Percentiles rank a stretch among this genome's conserved stretches.
Conservation (phyloP, 1,140 invertebrate genomes). For the Anastrepha obliqua region DNA sequence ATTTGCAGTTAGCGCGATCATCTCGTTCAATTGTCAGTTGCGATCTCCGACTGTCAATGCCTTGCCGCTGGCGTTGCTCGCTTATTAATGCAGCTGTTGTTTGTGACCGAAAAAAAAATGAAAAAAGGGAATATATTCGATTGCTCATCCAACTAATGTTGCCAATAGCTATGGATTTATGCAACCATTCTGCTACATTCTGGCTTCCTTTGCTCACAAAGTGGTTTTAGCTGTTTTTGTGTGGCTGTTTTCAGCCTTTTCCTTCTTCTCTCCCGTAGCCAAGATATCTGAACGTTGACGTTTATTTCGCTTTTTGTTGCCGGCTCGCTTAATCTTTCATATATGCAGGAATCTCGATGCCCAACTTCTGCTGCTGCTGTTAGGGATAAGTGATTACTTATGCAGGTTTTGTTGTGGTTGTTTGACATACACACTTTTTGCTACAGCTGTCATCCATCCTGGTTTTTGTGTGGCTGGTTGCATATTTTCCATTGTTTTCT, state of each 20-base stretch:
- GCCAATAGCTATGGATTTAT: not conserved
- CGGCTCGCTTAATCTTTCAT: not conserved
- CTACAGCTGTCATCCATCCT: not conserved
- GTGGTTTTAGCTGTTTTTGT: slow-evolving; percentile 10
- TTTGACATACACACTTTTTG: not conserved
- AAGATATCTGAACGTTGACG: not conserved
- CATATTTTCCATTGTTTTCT: not conserved
- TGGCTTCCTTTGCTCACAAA: not conserved
- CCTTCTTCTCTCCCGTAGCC: not conserved
- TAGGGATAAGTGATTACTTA: not conserved
- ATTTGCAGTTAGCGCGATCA: not conserved
- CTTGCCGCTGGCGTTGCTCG: not conserved
- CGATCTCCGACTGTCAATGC: slow-evolving; percentile 21
- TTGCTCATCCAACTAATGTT: slow-evolving; percentile 36
- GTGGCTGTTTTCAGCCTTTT: not conserved
- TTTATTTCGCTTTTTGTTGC: not conserved
- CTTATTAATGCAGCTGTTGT: slow-evolving; percentile 34
- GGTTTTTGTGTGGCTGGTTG: not conserved
- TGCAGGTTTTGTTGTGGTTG: not conserved
- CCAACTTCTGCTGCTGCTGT: not conserved
- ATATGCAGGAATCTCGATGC: slow-evolving; percentile 20
- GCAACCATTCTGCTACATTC: not conserved
- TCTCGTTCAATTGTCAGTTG: slow-evolving; percentile 12
- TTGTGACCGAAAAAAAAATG: not conserved
- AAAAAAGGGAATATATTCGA: not conserved